phyloP scores from a whole-genome alignment of 2,113 vertebrate species.

The Morone chrysops region DNA sequence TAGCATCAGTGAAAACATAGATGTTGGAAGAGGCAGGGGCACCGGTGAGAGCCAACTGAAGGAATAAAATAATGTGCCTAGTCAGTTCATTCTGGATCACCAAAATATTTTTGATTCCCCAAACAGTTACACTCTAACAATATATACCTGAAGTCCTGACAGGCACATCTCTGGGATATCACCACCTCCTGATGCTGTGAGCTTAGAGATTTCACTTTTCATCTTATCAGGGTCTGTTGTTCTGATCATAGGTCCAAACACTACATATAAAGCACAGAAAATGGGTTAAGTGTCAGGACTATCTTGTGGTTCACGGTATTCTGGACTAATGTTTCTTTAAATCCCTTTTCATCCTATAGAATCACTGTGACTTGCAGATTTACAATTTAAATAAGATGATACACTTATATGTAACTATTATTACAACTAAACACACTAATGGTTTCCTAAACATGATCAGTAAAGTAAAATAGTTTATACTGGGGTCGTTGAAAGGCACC shows the following conservation, averaged over 20 bases:
- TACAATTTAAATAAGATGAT: background rate
- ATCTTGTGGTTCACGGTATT: background rate
- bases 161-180: constrained; percentile 82
- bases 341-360: background rate
- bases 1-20: constrained; percentile 84
- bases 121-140: background rate
- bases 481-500: constrained; percentile 84
- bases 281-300: too few species aligned
- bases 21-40: constrained; percentile 79
- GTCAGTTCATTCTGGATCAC: background rate
- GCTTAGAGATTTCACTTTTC: constrained; percentile 77
- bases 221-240: constrained; percentile 76
- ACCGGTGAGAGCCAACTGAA: constrained; percentile 82
- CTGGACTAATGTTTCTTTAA: background rate
- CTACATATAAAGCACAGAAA: constrained; percentile 54
- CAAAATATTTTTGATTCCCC: background rate
- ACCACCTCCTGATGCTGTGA: constrained; percentile 46
- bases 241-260: constrained; percentile 77
- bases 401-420: background rate
- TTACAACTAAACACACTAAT: background rate
- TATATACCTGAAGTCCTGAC: constrained; percentile 82
- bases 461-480: constrained; percentile 54
- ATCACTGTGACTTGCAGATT: background rate
- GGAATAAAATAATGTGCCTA: constrained; percentile 2
- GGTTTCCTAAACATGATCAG: background rate